Base-by-base conservation (phyloP, 2,888 invertebrate genomes). In the Agonopterix alstromeriana region DNA sequence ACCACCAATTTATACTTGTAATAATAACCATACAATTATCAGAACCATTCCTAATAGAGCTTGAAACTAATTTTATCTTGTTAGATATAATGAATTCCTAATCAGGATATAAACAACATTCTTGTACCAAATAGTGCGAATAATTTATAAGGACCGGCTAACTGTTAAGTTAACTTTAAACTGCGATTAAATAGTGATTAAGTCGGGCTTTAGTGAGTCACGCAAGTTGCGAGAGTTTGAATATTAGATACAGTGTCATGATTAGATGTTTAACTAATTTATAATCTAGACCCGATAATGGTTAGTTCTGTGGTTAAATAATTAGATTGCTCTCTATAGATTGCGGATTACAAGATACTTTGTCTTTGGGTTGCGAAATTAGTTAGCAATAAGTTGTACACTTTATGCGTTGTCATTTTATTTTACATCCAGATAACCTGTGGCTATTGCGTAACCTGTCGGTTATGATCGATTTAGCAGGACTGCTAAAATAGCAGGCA, bases 51-150 rank as follows among this genome's bases (percentile, higher is more conserved):
- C 67, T 65, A 70, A 71, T 65, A 63, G 61, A 65, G 64, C 66
- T 63, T 61, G 65, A 63, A 53, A 61, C 65, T 60, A 59, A 70
- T 69, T 75, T 79, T 80, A 81, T 76, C 69, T 73, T 60, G 61
- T 70, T 70, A 78, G 80, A 79, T 82, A 77, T 82, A 83, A 82
- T 77, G 77, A 84, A 82, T 79, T 76, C 84, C 82, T 74, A 80
- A 82, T 78, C 73, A 70, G 76, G 79, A 67, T 70, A 61, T 56
- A 58, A 38, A 12, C 67, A 70, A 72, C 81, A 85, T 84, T 83
- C 85, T 70, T 68, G 70, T 59, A 54, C 70, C 65, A 63, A 58
- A 59, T 56, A 53, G 56, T 40, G 45, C 45, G 46, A 45, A 45
- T 52, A 45, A 46, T 41, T 48, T 9, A 36, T 36, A 36, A 9